phyloP scores from a whole-genome alignment of 2,888 invertebrate genomes.

The Amphimallon solstitiale region DNA sequence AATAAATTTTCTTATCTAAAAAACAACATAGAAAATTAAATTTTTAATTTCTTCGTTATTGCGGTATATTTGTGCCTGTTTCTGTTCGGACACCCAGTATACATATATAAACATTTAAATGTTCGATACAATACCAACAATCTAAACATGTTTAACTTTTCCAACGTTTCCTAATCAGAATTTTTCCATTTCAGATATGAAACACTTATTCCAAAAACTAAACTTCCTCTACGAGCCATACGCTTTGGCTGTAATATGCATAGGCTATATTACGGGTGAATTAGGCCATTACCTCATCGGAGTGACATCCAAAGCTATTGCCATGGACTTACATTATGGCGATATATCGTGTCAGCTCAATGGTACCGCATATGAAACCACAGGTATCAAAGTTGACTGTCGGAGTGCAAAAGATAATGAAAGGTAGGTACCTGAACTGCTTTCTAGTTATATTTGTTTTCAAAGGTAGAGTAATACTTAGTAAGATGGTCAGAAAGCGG shows the following conservation, averaged over 20 bases:
- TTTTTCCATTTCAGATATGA: slow-evolving; percentile 51
- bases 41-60: too few relatives aligned
- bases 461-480: too few relatives aligned
- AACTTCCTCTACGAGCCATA: slow-evolving; percentile 80
- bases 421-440: slow-evolving; percentile 59
- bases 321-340: slow-evolving; percentile 85
- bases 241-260: slow-evolving; percentile 80
- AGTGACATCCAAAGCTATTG: slow-evolving; percentile 87
- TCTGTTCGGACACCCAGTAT: too few relatives aligned
- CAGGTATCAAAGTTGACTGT: slow-evolving; percentile 68
- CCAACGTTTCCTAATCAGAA: not conserved
- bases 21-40: too few relatives aligned
- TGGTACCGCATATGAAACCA: slow-evolving; percentile 67
- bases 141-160: too few relatives aligned
- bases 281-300: slow-evolving; percentile 90
- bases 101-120: too few relatives aligned
- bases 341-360: slow-evolving; percentile 87
- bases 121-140: too few relatives aligned
- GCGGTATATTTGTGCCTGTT: too few relatives aligned
- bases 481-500: too few relatives aligned
- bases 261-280: slow-evolving; percentile 88
- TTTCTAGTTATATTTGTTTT: too few relatives aligned
- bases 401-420: slow-evolving; percentile 67
- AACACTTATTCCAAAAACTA: slow-evolving; percentile 67
- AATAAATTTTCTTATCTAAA: too few relatives aligned